Percentiles rank a stretch among this genome's conserved stretches.
Conservation (phyloP, 2,888 invertebrate species). For the Heliconius ethilla region DNA sequence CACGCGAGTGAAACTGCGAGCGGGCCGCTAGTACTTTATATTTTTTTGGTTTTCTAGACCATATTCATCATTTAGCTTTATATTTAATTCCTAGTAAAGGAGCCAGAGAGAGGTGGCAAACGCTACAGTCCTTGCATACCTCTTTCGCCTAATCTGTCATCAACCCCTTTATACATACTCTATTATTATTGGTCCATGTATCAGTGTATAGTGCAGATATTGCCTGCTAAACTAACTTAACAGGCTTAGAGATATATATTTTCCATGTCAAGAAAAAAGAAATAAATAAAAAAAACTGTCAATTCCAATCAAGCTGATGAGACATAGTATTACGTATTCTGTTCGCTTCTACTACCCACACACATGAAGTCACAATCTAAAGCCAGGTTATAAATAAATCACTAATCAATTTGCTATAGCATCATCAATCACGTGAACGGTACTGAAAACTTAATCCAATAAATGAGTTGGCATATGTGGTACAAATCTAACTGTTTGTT, state of each 20-base stretch:
- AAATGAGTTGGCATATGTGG: conserved; percentile 38
- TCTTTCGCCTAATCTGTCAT: neutral
- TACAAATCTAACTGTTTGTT: conserved; percentile 39
- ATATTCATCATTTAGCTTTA: neutral
- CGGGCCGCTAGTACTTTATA: too few relatives aligned
- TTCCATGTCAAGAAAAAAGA: neutral
- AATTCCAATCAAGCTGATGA: neutral
- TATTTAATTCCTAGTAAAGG: too few relatives aligned
- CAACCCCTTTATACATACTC: neutral
- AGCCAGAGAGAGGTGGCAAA: neutral
- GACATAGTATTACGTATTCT: neutral
- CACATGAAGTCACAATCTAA: conserved; percentile 30
- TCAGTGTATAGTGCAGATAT: too few relatives aligned
- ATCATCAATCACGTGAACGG: conserved; percentile 40
- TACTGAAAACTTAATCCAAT: conserved; percentile 42
- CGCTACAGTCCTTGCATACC: too few relatives aligned
- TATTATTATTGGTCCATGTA: neutral
- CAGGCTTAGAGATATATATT: neutral
- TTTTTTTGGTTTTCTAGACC: too few relatives aligned
- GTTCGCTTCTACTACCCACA: neutral
- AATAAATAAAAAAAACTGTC: neutral
- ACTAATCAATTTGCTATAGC: conserved; percentile 32
- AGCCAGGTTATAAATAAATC: conserved; percentile 31
- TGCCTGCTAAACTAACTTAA: too few relatives aligned
- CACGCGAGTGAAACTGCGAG: too few relatives aligned